Evolutionary conservation across 92 coral and sea anemone genomes (phyloP).

Genomic region (Blastomussa wellsi): DNA sequence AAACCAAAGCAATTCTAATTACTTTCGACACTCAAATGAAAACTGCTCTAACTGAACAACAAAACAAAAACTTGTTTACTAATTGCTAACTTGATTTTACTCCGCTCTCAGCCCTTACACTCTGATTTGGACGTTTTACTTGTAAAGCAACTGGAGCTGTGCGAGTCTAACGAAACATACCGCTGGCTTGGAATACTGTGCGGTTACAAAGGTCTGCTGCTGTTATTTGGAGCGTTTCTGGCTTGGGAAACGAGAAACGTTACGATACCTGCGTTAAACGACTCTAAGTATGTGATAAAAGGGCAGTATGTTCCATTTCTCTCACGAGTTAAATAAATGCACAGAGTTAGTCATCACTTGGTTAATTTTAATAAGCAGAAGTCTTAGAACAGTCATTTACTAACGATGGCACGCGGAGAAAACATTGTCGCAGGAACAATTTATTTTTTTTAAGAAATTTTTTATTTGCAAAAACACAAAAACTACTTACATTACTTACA

Average conservation of each 20-base stretch:
- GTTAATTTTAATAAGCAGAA: background rate
- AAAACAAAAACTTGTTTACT: no score
- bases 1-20: no score
- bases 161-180: constrained; percentile 66
- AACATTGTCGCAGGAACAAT: no score
- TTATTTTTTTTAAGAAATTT: no score
- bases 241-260: constrained; percentile 99
- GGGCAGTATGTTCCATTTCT: background rate
- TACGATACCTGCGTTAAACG: constrained; percentile 89
- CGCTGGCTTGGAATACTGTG: constrained; percentile 86
- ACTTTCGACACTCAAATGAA: no score
- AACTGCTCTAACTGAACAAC: no score
- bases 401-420: no score
- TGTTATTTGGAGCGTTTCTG: constrained; percentile 88
- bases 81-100: background rate
- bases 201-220: constrained; percentile 80
- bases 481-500: no score
- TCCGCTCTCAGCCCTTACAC: constrained; percentile 36
- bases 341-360: background rate
- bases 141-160: constrained; percentile 71
- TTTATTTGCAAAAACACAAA: no score
- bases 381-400: no score
- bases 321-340: background rate
- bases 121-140: constrained; percentile 55
- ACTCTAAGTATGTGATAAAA: constrained; percentile 72